Base-by-base conservation (phyloP, 2,888 invertebrate genomes). In the Patella pellucida region DNA sequence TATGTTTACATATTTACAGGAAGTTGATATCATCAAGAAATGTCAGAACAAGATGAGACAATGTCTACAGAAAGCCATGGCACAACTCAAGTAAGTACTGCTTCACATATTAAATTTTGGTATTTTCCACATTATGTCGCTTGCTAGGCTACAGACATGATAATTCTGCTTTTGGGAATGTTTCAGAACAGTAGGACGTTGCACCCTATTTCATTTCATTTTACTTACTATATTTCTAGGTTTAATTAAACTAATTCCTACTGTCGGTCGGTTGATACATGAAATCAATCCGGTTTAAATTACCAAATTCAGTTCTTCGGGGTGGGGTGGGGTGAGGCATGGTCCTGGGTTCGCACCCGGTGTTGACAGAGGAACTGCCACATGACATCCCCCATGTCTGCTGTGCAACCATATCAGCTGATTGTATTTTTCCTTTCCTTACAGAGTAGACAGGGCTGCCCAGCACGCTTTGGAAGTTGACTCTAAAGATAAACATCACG, bases 401-500 rank as follows among this genome's bases (percentile, higher is more conserved):
- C 1, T 41, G 7, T 41, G 41, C 9, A 41, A 41, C 41, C 41
- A 41, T 0, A 7, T 9, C 41, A 9, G 41, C 54, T 54, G n/a
- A 16, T 54, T 16, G n/a, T 9, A 1, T 16, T 16, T 54, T 16
- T 16, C 54, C 54, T 16, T 16, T 68, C 19, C 12, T 73, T 78
- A 52, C 76, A 90, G 90, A 75, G 84, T 90, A 85, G 85, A 90
- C 81, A 85, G 91, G 54, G 87, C 89, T 12, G 88, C 91, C 12
- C 89, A 90, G 88, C 95, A 96, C 91, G 95, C 96, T 89, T 92
- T 97, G 78, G 97, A 97, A 92, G 94, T 95, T 0, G 97, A 97
- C 91, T 93, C 96, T 81, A 93, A 95, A 76, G 95, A 96, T 90
- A 97, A 97, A 92, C 96, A 96, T 91, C 95, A 95, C 75, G 95